Conservation (phyloP, 2,113 vertebrate genomes). For the Caloenas nicobarica region DNA sequence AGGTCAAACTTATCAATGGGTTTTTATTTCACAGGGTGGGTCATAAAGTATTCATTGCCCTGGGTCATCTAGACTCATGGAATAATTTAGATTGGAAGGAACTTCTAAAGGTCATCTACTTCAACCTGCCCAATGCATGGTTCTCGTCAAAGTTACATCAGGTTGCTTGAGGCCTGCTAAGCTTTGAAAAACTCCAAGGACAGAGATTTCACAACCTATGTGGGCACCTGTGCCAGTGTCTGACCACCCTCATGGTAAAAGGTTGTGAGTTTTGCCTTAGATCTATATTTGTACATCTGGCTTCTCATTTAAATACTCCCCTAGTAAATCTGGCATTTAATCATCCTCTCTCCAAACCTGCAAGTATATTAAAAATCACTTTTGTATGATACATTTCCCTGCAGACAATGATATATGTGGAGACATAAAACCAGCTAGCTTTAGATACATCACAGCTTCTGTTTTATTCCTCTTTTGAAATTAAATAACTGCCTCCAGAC, state of each 20-base stretch:
- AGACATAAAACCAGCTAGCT: neutral
- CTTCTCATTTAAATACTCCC: neutral
- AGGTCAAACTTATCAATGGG: slow-evolving; percentile 70
- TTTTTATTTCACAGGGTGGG: slow-evolving; percentile 59
- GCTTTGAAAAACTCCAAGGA: neutral
- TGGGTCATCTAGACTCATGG: slow-evolving; percentile 57
- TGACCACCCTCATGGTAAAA: neutral
- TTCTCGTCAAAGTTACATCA: neutral
- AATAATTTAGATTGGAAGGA: slow-evolving; percentile 66
- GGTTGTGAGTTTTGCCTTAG: neutral
- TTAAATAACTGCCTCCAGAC: neutral
- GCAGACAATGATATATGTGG: neutral
- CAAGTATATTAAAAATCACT: neutral
- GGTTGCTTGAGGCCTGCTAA: neutral
- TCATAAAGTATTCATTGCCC: slow-evolving; percentile 66
- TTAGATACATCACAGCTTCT: neutral
- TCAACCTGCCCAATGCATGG: neutral
- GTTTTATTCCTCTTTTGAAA: neutral
- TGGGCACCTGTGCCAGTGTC: neutral
- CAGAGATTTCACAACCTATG: neutral
- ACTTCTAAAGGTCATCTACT: slow-evolving; percentile 47
- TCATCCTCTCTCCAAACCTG: neutral
- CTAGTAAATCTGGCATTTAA: neutral
- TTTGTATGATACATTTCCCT: neutral
- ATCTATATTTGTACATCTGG: neutral